These are phyloP conservation scores for Oxyruncus cristatus DNA, from an alignment of 2,113 vertebrate species.

Conservation along the genomic window DNA sequence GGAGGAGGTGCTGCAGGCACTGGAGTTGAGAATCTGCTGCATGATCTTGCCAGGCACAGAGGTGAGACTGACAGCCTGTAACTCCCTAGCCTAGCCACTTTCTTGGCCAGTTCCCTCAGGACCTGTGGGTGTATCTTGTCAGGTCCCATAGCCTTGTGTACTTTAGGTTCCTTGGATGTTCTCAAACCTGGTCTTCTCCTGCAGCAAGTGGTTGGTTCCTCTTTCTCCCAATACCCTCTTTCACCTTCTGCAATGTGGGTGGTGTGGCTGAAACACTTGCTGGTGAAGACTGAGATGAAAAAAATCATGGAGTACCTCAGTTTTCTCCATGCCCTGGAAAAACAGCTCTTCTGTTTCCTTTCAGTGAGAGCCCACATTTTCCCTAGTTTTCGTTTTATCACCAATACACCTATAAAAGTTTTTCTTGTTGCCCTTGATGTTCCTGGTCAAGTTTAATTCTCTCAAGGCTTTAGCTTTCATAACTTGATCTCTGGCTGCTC, in stretches of 20 bases:
- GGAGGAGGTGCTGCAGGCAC: rapidly evolving
- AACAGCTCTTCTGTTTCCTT: neutral
- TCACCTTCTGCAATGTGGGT: neutral
- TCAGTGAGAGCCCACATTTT: neutral
- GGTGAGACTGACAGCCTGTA: neutral
- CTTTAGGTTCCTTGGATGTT: neutral
- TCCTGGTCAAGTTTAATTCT: neutral
- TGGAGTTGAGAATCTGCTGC: neutral
- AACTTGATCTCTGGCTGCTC: neutral
- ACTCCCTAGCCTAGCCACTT: neutral
- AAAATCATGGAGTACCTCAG: neutral
- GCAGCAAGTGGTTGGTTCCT: neutral
- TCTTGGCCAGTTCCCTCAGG: neutral
- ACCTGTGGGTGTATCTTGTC: neutral
- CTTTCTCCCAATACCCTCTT: neutral
- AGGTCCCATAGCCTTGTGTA: neutral
- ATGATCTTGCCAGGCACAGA: neutral
- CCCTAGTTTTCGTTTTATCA: neutral
- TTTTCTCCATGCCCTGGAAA: neutral
- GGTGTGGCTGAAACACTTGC: neutral
- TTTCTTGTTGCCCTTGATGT: neutral
- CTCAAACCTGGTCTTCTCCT: neutral
- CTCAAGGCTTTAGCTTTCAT: neutral
- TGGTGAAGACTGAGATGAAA: neutral
- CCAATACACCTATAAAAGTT: too few relatives aligned